Evolutionary conservation across 2,797 vertebrate species (phyloP), one percentile per base, ranked within the genome.

Genomic region (Euthynnus affinis): DNA sequence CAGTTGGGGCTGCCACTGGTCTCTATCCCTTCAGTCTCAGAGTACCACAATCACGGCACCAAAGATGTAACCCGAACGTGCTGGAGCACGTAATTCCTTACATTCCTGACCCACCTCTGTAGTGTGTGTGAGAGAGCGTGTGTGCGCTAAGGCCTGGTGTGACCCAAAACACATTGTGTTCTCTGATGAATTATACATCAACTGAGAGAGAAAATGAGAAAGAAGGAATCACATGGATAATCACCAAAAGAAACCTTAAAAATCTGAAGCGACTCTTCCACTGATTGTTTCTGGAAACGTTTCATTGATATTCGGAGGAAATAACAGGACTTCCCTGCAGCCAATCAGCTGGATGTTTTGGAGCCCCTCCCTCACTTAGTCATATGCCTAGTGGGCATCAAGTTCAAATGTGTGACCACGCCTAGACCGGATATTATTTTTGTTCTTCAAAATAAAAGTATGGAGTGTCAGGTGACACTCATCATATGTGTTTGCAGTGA

Each of bases 141-240:
- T n/a, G n/a, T n/a, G n/a, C n/a, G n/a, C n/a, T n/a, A n/a, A n/a
- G n/a, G n/a, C n/a, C n/a, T n/a, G n/a, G n/a, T n/a, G n/a, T n/a
- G n/a, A n/a, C n/a, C n/a, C n/a, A n/a, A n/a, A n/a, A n/a, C n/a
- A n/a, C n/a, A n/a, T n/a, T n/a, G n/a, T n/a, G n/a, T n/a, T n/a
- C n/a, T n/a, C n/a, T n/a, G n/a, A n/a, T n/a, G n/a, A n/a, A n/a
- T 83, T 48, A 74, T 89, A 53, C 37, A 90, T 83, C 61, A 87
- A 40, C 32, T 48, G 23, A 14, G 37, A 22, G 58, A 78, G 81
- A 75, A 67, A 29, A 14, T 58, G 80, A 87, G 55, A 48, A 37
- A 49, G 42, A 27, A 52, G 42, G 53, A 56, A 25, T 27, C 40
- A 49, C 55, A 59, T 37, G 29, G 29, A 15, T 17, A 17, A 51